Evolutionary conservation across 2,113 vertebrate genomes (phyloP), one percentile per base, ranked within the genome.

Genomic region (Laterallus jamaicensis): DNA sequence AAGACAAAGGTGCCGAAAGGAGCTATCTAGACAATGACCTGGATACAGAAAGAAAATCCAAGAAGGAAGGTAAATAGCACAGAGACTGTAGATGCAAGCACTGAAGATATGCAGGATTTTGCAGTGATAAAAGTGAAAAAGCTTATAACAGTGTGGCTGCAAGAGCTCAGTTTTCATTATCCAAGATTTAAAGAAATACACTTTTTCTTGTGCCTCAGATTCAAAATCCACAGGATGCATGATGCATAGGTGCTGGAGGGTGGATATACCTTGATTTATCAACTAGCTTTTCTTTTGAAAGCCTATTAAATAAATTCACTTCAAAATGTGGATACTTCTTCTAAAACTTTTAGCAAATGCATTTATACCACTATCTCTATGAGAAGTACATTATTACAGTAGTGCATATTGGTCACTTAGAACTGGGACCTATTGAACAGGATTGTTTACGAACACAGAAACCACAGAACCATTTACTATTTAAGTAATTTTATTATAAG

Each of bases 261-360:
- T 1, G 2, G 40, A 62, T 70, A 35, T 35, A 60, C 73, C 75
- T 59, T 81, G 86, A 91, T 83, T 93, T 88, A 52, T 94, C 62
- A 69, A 76, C 54, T 31, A 84, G 29, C 24, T 77, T 78, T 93
- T 92, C 93, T 50, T 90, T 92, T 86, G 68, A 94, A 94, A 80
- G 32, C 62, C 88, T 74, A 60, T 84, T 91, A 94, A 93, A 90
- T 66, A 92, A 85, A 93, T 29, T 17, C 17, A 78, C 77, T 82
- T 76, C 16, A 31, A 77, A 88, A 63, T 8, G 19, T 21, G 50
- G n/a, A 35, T 35, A 20, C 6, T 59, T 26, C 81, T 74, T 49
- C 37, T 58, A 29, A 93, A 87, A 24, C 26, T 64, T 88, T 15
- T 56, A 76, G 37, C 39, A 92, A 82, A 70, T 81, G 31, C 68